phyloP scores from a whole-genome alignment of 2,888 invertebrate genomes.

The Chaitophorus viminalis region DNA sequence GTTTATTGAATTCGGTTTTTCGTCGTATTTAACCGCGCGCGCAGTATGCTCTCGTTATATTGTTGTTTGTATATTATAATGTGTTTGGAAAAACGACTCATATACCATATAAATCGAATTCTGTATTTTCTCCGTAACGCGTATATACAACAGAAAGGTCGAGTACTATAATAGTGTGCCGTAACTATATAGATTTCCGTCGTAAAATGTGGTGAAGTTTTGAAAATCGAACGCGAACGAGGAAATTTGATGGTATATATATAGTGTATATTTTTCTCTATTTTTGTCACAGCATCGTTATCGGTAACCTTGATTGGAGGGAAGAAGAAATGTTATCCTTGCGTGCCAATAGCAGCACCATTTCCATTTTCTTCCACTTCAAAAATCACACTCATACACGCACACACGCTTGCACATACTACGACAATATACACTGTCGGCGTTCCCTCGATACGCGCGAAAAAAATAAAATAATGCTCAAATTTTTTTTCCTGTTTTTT shows the following conservation, averaged over 20 bases:
- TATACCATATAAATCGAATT: not conserved
- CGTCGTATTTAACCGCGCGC: not conserved
- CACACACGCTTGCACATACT: not conserved
- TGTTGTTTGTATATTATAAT: too few relatives aligned
- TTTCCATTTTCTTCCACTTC: not conserved
- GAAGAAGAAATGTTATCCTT: not conserved
- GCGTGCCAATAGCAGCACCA: not conserved
- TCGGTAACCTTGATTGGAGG: not conserved
- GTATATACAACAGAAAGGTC: not conserved
- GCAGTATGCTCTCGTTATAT: not conserved
- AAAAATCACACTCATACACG: too few relatives aligned
- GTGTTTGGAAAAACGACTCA: not conserved
- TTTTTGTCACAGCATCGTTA: not conserved
- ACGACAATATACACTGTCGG: not conserved
- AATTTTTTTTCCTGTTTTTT: not conserved
- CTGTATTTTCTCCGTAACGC: not conserved
- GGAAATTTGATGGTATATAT: slow-evolving; percentile 34
- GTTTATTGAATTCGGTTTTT: not conserved
- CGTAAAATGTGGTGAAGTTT: not conserved
- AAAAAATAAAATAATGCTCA: not conserved
- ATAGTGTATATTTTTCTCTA: not conserved
- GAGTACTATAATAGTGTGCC: not conserved
- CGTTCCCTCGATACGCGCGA: not conserved
- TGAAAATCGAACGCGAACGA: not conserved
- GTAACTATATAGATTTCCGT: not conserved